Conservation (phyloP, 2,113 vertebrate genomes). For the Pavo muticus region DNA sequence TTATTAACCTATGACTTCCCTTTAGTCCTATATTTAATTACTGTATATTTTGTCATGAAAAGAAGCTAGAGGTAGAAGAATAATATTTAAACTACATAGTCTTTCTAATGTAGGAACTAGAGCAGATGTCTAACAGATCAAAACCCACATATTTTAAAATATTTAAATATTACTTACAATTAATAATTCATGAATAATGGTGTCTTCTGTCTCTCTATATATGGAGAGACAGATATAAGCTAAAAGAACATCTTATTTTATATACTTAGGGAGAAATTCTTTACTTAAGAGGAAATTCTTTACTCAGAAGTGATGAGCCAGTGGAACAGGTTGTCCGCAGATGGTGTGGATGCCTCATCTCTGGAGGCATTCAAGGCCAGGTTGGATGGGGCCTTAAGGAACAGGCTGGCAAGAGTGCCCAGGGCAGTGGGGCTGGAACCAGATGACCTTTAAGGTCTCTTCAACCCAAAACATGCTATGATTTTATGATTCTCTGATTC, state of each 20-base stretch:
- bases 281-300: neutral
- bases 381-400: neutral
- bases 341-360: neutral
- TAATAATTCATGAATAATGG: neutral
- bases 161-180: neutral
- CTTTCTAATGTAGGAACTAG: neutral
- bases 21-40: slow-evolving; percentile 42
- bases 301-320: neutral
- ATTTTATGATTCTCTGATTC: neutral
- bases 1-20: neutral
- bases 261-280: neutral
- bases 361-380: neutral
- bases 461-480: neutral
- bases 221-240: neutral
- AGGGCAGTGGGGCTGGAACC: neutral
- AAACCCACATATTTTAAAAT: neutral
- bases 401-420: neutral
- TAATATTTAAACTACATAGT: neutral
- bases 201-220: neutral
- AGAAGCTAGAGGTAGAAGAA: slow-evolving; percentile 4
- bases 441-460: neutral
- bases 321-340: neutral
- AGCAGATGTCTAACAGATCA: neutral
- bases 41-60: neutral
- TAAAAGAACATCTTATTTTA: neutral